These are phyloP conservation scores for Limanda limanda DNA, from an alignment of 2,113 vertebrate species.

Conservation along the genomic window DNA sequence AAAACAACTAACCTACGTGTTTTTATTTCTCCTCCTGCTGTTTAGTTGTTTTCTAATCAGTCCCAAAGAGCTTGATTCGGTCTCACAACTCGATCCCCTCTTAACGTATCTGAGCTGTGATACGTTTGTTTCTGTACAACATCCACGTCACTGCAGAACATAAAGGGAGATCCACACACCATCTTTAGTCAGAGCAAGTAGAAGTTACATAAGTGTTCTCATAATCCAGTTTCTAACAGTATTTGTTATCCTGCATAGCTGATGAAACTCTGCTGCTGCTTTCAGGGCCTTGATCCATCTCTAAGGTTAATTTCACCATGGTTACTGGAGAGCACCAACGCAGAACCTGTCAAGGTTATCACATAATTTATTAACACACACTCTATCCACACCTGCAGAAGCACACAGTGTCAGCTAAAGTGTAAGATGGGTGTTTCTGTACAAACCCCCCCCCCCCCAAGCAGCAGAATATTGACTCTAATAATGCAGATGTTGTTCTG, in stretches of 20 bases:
- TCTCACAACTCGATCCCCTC: not conserved
- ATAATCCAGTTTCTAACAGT: not conserved
- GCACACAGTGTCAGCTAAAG: not conserved
- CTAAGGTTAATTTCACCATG: not conserved
- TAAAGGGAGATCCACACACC: too few species aligned
- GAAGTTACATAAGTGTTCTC: not conserved
- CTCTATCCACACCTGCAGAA: not conserved
- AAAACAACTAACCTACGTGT: too few species aligned
- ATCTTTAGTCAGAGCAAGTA: not conserved
- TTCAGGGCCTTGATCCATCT: not conserved
- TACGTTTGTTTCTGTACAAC: not conserved
- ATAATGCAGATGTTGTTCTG: too few species aligned
- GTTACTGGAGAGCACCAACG: conserved; percentile 35
- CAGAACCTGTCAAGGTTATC: conserved; percentile 19
- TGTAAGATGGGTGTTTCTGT: too few species aligned
- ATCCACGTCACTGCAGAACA: not conserved
- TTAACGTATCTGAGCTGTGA: too few species aligned
- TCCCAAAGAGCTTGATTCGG: too few species aligned
- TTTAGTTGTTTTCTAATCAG: too few species aligned
- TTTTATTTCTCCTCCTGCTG: too few species aligned
- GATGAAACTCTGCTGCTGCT: not conserved
- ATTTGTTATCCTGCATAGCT: too few species aligned
- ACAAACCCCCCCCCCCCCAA: too few species aligned
- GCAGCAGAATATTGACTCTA: too few species aligned
- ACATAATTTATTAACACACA: not conserved